Percentiles rank a stretch among this genome's conserved stretches.
Evolutionary conservation across 1,140 invertebrate genomes (phyloP).

Genomic region (Cydia pomonella): DNA sequence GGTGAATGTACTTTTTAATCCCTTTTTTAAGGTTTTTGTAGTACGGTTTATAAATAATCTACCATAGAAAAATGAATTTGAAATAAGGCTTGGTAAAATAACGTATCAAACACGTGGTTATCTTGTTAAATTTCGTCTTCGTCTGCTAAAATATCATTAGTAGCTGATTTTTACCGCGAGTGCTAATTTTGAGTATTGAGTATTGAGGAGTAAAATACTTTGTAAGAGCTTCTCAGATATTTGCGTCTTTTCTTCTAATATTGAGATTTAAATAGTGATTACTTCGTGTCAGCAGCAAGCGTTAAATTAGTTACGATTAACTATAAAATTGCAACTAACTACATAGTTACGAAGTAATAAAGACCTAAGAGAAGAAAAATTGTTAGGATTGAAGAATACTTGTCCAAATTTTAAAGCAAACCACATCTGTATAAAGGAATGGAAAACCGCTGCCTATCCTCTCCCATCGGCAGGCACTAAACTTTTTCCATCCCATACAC

Average conservation of each 20-base stretch:
- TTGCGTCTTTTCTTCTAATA: too few species aligned
- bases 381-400: not conserved
- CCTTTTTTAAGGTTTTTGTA: not conserved
- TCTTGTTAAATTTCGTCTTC: too few species aligned
- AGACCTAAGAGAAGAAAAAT: not conserved
- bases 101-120: too few species aligned
- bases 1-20: not conserved
- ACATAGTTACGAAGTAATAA: not conserved
- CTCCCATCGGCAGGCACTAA: not conserved
- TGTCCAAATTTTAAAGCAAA: not conserved
- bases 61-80: too few species aligned
- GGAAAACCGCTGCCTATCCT: not conserved
- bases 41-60: not conserved
- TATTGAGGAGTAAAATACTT: too few species aligned
- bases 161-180: too few species aligned
- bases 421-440: not conserved
- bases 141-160: too few species aligned
- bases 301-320: too few species aligned
- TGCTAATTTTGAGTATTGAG: not conserved
- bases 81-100: too few species aligned
- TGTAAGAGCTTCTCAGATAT: too few species aligned
- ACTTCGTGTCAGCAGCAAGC: not conserved
- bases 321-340: not conserved
- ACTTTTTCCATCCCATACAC: slow-evolving; percentile 18
- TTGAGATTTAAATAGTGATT: not conserved